Base-by-base conservation (phyloP, 23 tunicate species). In the Ascidia mentula region DNA sequence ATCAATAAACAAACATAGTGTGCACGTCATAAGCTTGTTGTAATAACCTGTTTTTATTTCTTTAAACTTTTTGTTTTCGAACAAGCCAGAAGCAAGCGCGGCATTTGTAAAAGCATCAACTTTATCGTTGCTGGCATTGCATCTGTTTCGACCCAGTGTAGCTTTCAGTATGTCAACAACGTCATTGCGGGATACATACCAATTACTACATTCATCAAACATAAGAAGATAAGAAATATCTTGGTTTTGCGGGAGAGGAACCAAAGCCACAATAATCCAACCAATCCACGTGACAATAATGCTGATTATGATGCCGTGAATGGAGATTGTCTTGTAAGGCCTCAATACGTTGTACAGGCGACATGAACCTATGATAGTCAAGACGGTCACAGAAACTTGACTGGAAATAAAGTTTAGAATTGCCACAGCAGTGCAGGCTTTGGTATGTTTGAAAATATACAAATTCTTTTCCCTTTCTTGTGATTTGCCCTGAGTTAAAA, bases 1-100 rank as follows among this genome's bases (percentile, higher is more conserved):
- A 3, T 28, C 46, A 22, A 69, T 13, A 1, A 53, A 53, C 2
- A 53, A 3, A 53, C 65, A 53, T 28, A 53, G 22, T 53, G 65
- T 53, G 31, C 84, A 80, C 8, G 69, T 77, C 28, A 40, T 70
- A 31, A 28, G 40, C 6, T 70, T 75, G 75, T 80, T 80, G 45
- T 80, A 80, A 30, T 38, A 80, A 13, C 84, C 84, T 20, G 65
- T 1, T 1, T 3, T 3, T 9, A 28, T 53, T 3, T 20, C 22
- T 20, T 26, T 28, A n/a, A 69, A 80, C 13, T 22, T 32, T 13
- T 28, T 32, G 22, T 34, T 33, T 5, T 34, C 31, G 0, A 31
- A 18, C n/a, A n/a, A n/a, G 34, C 46, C 32, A 32, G 59, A 22
- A 5, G 32, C 32, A 26, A 32, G 22, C 6, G 65, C 22, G 2